These are phyloP conservation scores for Cryptomyrus ogoouensis DNA, from an alignment of 2,113 vertebrate genomes.

Conservation along the genomic window DNA sequence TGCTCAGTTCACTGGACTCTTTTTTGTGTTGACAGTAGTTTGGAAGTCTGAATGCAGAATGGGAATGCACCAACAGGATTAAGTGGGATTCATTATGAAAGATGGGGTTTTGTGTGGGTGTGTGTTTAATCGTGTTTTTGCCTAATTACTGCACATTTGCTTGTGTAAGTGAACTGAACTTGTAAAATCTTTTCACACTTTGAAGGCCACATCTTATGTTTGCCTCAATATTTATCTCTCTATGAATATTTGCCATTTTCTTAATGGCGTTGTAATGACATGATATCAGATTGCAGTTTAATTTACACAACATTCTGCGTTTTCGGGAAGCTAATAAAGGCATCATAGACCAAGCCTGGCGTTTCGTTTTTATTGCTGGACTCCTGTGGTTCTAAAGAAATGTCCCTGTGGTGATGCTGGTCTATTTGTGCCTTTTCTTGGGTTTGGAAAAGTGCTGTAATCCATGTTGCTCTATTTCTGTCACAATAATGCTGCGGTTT, in stretches of 20 bases:
- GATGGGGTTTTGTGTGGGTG: slow-evolving; percentile 25
- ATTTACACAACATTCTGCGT: slow-evolving; percentile 65
- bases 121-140: slow-evolving; percentile 23
- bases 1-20: not conserved
- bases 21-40: not conserved
- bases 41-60: slow-evolving; percentile 30
- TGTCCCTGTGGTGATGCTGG: slow-evolving; percentile 37
- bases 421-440: slow-evolving; percentile 3
- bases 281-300: slow-evolving; percentile 58
- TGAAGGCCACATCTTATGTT: slow-evolving; percentile 49
- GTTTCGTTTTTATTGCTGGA: slow-evolving; percentile 19
- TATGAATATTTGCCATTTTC: not conserved
- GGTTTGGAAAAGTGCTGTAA: slow-evolving; percentile 55
- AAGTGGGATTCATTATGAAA: slow-evolving; percentile 22
- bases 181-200: slow-evolving; percentile 46
- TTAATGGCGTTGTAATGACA: slow-evolving; percentile 56
- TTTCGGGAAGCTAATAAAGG: slow-evolving; percentile 69
- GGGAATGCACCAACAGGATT: slow-evolving; percentile 45
- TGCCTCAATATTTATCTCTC: slow-evolving; percentile 51
- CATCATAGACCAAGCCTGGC: slow-evolving; percentile 20
- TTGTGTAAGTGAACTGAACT: slow-evolving; percentile 39
- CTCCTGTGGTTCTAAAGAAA: slow-evolving; percentile 39
- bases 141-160: slow-evolving; percentile 37
- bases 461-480: slow-evolving; percentile 39
- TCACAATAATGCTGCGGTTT: slow-evolving; percentile 30